Percentiles rank a stretch among this genome's conserved stretches.
These are phyloP conservation scores for Arctia plantaginis DNA, from an alignment of 2,888 invertebrate genomes.

Conservation along the genomic window DNA sequence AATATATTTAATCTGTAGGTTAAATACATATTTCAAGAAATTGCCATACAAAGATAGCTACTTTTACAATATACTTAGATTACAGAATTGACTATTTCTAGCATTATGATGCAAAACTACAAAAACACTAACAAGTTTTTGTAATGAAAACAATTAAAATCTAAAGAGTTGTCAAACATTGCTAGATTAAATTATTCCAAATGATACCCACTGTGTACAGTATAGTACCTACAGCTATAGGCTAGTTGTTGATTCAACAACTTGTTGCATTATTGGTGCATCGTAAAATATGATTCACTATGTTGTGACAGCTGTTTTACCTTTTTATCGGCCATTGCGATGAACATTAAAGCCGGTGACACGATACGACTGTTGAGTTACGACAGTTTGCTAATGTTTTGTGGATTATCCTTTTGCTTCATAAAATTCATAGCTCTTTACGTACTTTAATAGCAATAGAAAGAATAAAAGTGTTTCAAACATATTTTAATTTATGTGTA, in stretches of 20 bases:
- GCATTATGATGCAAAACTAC: neutral
- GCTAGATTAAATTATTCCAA: neutral
- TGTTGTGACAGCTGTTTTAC: slow-evolving; percentile 26
- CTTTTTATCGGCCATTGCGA: slow-evolving; percentile 27
- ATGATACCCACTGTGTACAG: neutral
- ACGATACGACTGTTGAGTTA: slow-evolving; percentile 15
- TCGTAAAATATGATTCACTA: slow-evolving; percentile 37
- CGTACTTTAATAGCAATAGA: neutral
- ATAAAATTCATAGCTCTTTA: neutral
- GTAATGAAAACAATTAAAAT: neutral
- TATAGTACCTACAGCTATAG: neutral
- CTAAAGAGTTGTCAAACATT: too few relatives aligned
- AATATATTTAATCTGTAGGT: too few relatives aligned
- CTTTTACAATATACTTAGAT: neutral
- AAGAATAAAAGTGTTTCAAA: neutral
- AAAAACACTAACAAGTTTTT: neutral
- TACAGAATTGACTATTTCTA: neutral
- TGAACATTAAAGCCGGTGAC: slow-evolving; percentile 21
- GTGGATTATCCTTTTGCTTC: slow-evolving; percentile 1
- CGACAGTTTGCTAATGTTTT: slow-evolving; percentile 16
- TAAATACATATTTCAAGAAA: neutral
- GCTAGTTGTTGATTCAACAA: slow-evolving; percentile 37
- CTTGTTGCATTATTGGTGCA: slow-evolving; percentile 47
- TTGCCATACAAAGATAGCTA: neutral
- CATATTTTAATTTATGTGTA: neutral